phyloP scores from a whole-genome alignment of 1,140 invertebrate genomes.

The Drosophila mayri region DNA sequence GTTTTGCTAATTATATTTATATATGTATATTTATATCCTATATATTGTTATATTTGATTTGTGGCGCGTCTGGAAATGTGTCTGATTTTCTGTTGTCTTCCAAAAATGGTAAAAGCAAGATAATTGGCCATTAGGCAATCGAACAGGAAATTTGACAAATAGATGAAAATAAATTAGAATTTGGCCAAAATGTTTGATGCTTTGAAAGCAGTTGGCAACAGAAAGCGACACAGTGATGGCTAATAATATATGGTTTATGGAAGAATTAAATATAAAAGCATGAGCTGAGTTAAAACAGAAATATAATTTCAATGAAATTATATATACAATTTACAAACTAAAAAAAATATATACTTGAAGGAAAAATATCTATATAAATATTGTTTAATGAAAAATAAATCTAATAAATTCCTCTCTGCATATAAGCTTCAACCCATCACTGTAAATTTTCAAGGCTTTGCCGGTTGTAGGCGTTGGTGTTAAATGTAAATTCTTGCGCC shows the following conservation, averaged over 20 bases:
- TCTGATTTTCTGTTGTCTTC: conserved; percentile 8
- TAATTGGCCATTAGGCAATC: conserved; percentile 59
- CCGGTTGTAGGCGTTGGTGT: conserved; percentile 8
- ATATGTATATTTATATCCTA: no score
- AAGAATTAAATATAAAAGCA: no score
- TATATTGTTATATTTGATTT: conserved; percentile 12
- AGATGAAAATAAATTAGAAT: conserved; percentile 61
- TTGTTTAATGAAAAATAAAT: neutral
- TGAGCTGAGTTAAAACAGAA: neutral
- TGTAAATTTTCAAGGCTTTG: neutral
- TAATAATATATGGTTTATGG: neutral
- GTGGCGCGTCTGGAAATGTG: conserved; percentile 10
- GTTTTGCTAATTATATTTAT: no score
- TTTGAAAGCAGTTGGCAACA: conserved; percentile 24
- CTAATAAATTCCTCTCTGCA: neutral
- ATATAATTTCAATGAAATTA: neutral
- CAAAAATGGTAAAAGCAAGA: conserved; percentile 49
- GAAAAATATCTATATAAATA: no score
- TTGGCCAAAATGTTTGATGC: conserved; percentile 17
- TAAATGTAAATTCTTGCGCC: conserved; percentile 24
- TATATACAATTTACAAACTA: neutral
- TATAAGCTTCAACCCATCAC: neutral
- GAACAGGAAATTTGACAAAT: conserved; percentile 61
- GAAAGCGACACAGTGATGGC: neutral
- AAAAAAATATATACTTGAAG: no score